phyloP scores from a whole-genome alignment of 2,113 vertebrate species.

The Gymnarchus niloticus region DNA sequence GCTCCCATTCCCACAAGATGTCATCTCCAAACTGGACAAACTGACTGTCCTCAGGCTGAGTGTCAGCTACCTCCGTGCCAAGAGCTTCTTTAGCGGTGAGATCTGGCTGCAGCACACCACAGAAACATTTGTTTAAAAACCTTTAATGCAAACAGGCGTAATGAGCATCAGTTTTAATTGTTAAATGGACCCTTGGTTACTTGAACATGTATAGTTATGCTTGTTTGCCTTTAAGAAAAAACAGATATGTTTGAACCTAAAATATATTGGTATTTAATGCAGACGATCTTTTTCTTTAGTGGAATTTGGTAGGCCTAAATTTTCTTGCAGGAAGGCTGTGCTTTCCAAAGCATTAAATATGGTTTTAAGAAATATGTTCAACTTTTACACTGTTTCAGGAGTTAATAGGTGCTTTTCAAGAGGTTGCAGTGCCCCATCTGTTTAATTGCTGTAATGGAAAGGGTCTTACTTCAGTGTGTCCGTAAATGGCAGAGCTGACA shows the following conservation, averaged over 20 bases:
- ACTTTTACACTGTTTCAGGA: no score
- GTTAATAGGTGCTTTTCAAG: background rate
- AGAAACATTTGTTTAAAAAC: background rate
- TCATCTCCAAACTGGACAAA: conserved; percentile 79
- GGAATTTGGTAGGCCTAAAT: background rate
- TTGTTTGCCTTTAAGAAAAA: no score
- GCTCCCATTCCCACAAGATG: conserved; percentile 74
- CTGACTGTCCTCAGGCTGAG: conserved; percentile 78
- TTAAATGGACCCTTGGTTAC: background rate
- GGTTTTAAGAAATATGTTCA: background rate
- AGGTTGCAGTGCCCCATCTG: background rate
- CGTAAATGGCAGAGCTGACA: background rate
- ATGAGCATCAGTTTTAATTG: background rate
- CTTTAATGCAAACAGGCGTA: background rate
- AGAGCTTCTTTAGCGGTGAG: conserved; percentile 82
- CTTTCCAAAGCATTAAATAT: no score
- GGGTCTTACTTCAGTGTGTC: background rate
- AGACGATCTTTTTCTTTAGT: background rate
- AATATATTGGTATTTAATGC: no score
- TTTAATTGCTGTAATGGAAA: background rate
- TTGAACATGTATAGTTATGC: background rate
- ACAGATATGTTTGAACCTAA: no score
- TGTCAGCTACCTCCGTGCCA: conserved; percentile 77
- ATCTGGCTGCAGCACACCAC: background rate
- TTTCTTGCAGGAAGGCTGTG: background rate